Conservation (phyloP, 1,140 invertebrate species). For the Drosophila funebris region DNA sequence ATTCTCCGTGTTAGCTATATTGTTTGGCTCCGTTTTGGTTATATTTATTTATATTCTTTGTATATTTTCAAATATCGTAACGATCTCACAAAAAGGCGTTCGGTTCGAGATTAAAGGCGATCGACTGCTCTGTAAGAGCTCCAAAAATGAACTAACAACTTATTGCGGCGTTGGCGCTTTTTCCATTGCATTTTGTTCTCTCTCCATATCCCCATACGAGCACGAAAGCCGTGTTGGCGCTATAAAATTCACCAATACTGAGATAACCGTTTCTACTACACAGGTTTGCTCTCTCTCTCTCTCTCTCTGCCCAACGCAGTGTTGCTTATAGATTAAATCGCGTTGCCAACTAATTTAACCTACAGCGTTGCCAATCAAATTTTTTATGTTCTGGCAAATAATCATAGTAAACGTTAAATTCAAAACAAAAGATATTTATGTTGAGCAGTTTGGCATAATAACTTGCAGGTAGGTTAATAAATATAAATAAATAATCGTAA, state of each 20-base stretch:
- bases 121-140: constrained; percentile 39
- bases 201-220: constrained; percentile 20
- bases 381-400: background rate
- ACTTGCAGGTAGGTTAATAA: too few species aligned
- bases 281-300: background rate
- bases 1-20: constrained; percentile 51
- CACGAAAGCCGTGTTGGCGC: constrained; percentile 24
- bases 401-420: constrained; percentile 12
- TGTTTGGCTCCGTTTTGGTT: background rate
- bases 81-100: constrained; percentile 10
- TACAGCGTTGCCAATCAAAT: constrained; percentile 12
- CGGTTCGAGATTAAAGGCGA: background rate
- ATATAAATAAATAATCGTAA: too few species aligned
- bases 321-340: constrained; percentile 14
- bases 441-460: too few species aligned
- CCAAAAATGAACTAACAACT: constrained; percentile 40
- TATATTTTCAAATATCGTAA: constrained; percentile 44
- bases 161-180: constrained; percentile 53
- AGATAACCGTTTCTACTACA: constrained; percentile 14
- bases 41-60: constrained; percentile 4
- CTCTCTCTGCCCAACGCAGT: constrained; percentile 9
- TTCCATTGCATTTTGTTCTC: constrained; percentile 47
- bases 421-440: too few species aligned
- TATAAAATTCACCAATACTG: constrained; percentile 21
- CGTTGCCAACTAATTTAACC: background rate